Conservation (phyloP, 2,888 invertebrate species). For the Zhuqinia jingwanae region DNA sequence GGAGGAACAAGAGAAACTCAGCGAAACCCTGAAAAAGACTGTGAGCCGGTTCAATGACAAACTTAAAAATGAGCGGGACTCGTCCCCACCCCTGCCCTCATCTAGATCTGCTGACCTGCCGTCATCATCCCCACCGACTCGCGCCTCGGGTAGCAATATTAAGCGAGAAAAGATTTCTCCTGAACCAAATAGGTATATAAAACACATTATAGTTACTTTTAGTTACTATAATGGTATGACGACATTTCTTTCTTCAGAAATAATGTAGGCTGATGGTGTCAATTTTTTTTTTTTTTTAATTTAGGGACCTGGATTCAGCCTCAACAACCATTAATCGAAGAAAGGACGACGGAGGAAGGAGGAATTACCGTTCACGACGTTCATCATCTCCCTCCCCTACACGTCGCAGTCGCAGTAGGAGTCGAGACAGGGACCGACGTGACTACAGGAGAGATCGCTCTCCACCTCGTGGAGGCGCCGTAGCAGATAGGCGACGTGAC, state of each 20-base stretch:
- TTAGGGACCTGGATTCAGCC: slow-evolving; percentile 39
- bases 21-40: slow-evolving; percentile 83
- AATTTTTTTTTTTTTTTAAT: neutral
- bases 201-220: no score
- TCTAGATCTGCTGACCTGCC: slow-evolving; percentile 40
- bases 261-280: no score
- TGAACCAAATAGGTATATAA: slow-evolving; percentile 9
- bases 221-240: no score
- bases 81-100: slow-evolving; percentile 57
- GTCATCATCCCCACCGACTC: slow-evolving; percentile 26
- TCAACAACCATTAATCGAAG: slow-evolving; percentile 37
- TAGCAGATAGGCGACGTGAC: slow-evolving; percentile 66
- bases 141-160: slow-evolving; percentile 10
- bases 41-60: slow-evolving; percentile 78
- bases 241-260: no score
- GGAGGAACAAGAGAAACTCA: slow-evolving; percentile 90
- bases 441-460: slow-evolving; percentile 42
- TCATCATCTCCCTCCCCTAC: slow-evolving; percentile 52
- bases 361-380: slow-evolving; percentile 67
- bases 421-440: slow-evolving; percentile 50
- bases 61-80: slow-evolving; percentile 62
- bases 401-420: slow-evolving; percentile 61
- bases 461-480: slow-evolving; percentile 52
- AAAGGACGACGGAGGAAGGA: slow-evolving; percentile 58
- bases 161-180: slow-evolving; percentile 47